Base-by-base conservation (phyloP, 2,888 invertebrate species). In the Nesidiocoris tenuis region DNA sequence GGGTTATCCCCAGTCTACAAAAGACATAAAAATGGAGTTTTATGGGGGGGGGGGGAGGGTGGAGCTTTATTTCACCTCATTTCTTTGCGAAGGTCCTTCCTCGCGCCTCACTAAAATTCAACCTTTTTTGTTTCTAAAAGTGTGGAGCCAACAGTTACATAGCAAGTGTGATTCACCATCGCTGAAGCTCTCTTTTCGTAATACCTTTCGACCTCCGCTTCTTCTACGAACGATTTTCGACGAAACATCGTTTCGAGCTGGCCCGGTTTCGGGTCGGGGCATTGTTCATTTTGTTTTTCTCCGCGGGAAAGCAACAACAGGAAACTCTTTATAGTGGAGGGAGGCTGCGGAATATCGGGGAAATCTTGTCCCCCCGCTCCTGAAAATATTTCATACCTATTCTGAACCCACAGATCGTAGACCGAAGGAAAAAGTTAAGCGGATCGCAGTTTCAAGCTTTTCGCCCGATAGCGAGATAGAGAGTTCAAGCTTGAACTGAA, bases 1-100 rank as follows among this genome's bases (percentile, higher is more conserved):
- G 5, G 21, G 56, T 18, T 5, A n/a, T 56, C 1, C 21, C 19
- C 56, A 16, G 19, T 17, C 67, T 56, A 3, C 21, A 55, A 67
- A 67, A 55, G 67, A 65, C 54, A 67, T 67, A 67, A 67, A 67
- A 21, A 67, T 67, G 19, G 67, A 1, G 56, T 67, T 67, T 67
- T 67, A 67, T 19, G 67, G 22, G 56, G 39, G 12, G 5, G 39
- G 39, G 12, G 39, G 12, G 12, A 3, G n/a, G 66, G 66, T 39
- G 66, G 55, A 19, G 55, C 67, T 67, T 67, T 67, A 67, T 67
- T 67, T 56, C 22, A 21, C 21, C 67, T 67, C 67, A 67, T 67
- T 67, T 56, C 67, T 67, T 67, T 21, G 67, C 67, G 22, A 21
- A 67, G 23, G 54, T 21, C 56, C 21, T 56, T 1, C 55, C 19